Percentiles rank a stretch among this genome's conserved stretches.
phyloP scores from a whole-genome alignment of 2,113 vertebrate species.

The Thomomys bottae region DNA sequence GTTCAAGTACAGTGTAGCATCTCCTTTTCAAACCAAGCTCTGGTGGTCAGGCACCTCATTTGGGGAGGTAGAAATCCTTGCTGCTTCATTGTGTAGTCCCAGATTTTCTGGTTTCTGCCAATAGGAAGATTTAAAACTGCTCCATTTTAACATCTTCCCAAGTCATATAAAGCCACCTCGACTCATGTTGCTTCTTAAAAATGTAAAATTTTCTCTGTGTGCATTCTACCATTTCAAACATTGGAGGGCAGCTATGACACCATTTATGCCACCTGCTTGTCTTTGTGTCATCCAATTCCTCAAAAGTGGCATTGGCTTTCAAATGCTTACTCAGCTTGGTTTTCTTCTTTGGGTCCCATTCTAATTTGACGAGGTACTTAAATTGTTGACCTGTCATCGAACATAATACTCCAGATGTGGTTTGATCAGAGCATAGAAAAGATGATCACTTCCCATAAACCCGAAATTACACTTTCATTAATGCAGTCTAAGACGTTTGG shows the following conservation, averaged over 20 bases:
- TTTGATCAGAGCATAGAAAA: conserved; percentile 75
- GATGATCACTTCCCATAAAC: conserved; percentile 78
- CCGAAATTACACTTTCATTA: conserved; percentile 80
- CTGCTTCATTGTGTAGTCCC: not conserved
- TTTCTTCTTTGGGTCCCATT: conserved; percentile 51
- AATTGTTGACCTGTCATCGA: conserved; percentile 75
- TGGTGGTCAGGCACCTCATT: not conserved
- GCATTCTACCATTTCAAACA: not conserved
- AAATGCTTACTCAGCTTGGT: not conserved
- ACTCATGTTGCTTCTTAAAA: not conserved
- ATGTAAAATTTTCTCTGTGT: conserved; percentile 26
- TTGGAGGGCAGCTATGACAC: conserved; percentile 28
- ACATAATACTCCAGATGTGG: conserved; percentile 68
- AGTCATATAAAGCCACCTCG: not conserved
- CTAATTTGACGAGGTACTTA: conserved; percentile 58
- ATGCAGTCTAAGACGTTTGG: conserved; percentile 73
- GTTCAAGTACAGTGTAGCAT: not conserved
- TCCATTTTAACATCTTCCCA: not conserved
- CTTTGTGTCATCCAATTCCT: not conserved
- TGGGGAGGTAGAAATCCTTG: not conserved
- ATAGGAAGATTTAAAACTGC: not conserved
- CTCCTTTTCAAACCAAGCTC: not conserved
- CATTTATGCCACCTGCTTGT: not conserved
- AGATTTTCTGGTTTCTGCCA: not conserved
- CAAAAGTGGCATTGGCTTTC: conserved; percentile 37